These are phyloP conservation scores for Philotrypesis tridentata DNA, from an alignment of 1,140 invertebrate species.

Conservation along the genomic window DNA sequence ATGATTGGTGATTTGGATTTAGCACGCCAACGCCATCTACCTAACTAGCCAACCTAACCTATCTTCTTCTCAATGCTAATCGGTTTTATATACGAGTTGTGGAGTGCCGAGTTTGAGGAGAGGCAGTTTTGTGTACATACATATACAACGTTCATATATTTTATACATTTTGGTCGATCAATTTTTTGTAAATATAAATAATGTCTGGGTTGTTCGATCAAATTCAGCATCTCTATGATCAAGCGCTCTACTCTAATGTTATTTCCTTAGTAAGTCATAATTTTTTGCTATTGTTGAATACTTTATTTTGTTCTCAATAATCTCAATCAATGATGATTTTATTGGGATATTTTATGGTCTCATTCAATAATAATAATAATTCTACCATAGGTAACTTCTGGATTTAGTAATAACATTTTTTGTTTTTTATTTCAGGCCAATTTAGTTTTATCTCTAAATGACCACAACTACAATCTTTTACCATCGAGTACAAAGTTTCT, in stretches of 20 bases:
- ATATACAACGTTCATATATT: conserved; percentile 15
- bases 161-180: conserved; percentile 30
- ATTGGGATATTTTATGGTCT: neutral
- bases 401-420: conserved; percentile 58
- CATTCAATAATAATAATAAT: too few species aligned
- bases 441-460: conserved; percentile 78
- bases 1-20: too few species aligned
- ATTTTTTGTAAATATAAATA: conserved; percentile 56
- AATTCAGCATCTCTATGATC: conserved; percentile 76
- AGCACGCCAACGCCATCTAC: conserved; percentile 14
- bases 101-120: neutral
- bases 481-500: conserved; percentile 77
- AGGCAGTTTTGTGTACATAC: neutral
- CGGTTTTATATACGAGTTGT: neutral
- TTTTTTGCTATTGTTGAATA: neutral
- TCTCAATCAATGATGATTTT: conserved; percentile 18
- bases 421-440: conserved; percentile 72
- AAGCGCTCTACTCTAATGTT: conserved; percentile 77
- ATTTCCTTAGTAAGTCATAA: conserved; percentile 72
- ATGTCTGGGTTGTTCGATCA: conserved; percentile 76
- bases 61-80: neutral
- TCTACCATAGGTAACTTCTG: too few species aligned
- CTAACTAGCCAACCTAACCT: conserved; percentile 2
- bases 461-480: conserved; percentile 78
- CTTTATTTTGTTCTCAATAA: too few species aligned